Conservation (phyloP, 2,888 invertebrate genomes). For the Tolmerus cingulatus region DNA sequence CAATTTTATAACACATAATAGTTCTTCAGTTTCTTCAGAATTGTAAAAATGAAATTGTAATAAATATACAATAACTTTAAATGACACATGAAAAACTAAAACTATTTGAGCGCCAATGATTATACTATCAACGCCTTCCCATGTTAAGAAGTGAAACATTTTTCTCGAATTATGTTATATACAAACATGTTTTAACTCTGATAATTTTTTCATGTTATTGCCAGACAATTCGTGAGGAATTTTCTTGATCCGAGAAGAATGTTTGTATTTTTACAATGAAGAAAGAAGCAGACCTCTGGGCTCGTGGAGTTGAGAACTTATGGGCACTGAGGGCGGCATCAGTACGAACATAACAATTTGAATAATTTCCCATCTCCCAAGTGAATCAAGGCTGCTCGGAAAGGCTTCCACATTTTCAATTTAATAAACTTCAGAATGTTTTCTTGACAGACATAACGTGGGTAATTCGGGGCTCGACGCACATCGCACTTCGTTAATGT, state of each 20-base stretch:
- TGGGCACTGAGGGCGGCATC: neutral
- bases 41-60: too few relatives aligned
- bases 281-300: neutral
- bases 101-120: neutral
- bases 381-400: neutral
- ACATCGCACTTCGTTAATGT: constrained; percentile 25
- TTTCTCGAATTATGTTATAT: neutral
- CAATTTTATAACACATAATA: too few relatives aligned
- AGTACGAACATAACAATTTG: constrained; percentile 22
- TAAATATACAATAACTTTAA: neutral
- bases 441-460: constrained; percentile 31
- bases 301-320: neutral
- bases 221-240: neutral
- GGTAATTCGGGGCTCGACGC: neutral
- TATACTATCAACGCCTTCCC: too few relatives aligned
- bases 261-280: neutral
- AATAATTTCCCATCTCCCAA: constrained; percentile 24
- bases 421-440: constrained; percentile 18
- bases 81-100: neutral
- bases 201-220: neutral
- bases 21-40: too few relatives aligned
- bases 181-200: neutral
- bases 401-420: constrained; percentile 25
- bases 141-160: neutral
- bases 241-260: neutral